Percentiles rank a stretch among this genome's conserved stretches.
These are phyloP conservation scores for Pandemis cinnamomeana DNA, from an alignment of 2,888 invertebrate species.

Conservation along the genomic window DNA sequence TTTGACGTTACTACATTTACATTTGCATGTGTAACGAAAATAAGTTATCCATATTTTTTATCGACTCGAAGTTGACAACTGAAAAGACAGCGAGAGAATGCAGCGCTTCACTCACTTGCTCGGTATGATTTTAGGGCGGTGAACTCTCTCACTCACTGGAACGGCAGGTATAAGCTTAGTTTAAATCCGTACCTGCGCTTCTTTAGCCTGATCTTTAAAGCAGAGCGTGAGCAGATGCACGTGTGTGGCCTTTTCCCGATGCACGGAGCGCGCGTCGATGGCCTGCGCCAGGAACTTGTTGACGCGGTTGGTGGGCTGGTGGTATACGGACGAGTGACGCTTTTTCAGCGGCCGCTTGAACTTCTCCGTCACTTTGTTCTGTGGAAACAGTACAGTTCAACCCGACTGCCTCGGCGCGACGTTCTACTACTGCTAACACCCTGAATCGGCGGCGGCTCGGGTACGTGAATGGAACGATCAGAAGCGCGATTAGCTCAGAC, in stretches of 20 bases:
- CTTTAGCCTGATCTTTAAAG: conserved; percentile 93
- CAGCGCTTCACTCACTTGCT: neutral
- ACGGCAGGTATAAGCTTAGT: neutral
- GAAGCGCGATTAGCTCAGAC: neutral
- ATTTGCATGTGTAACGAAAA: no score
- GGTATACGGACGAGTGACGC: conserved; percentile 93
- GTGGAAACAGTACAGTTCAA: conserved; percentile 68
- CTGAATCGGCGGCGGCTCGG: conserved; percentile 1
- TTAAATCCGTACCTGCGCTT: conserved; percentile 86
- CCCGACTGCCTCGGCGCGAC: conserved; percentile 42
- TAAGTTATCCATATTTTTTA: no score
- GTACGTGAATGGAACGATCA: neutral
- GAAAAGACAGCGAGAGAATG: neutral
- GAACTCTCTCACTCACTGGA: neutral
- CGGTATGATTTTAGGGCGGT: neutral
- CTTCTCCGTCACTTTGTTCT: conserved; percentile 94
- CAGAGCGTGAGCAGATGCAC: conserved; percentile 93
- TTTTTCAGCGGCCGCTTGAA: conserved; percentile 95
- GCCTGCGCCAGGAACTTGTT: conserved; percentile 96
- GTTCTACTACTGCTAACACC: conserved; percentile 12
- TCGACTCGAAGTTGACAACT: neutral
- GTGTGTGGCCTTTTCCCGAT: conserved; percentile 94
- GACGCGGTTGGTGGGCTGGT: conserved; percentile 95
- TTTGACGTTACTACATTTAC: no score
- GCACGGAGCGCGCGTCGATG: conserved; percentile 95